Percentiles rank a stretch among this genome's conserved stretches.
Conservation (phyloP, 2,113 vertebrate genomes). For the Aptenodytes patagonicus region DNA sequence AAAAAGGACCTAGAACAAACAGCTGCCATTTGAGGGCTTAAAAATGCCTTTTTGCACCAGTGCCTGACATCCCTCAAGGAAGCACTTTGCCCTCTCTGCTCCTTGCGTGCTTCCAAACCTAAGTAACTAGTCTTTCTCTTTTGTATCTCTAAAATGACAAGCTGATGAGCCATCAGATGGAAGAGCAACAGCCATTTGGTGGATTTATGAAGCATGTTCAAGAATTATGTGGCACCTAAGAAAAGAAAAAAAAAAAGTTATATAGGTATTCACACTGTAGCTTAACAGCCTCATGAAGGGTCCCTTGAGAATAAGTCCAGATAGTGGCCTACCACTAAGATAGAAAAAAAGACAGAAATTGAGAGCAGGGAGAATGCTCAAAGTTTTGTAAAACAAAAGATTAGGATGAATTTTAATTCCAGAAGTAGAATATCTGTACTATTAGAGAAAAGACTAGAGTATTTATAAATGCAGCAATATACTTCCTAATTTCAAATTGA, state of each 20-base stretch:
- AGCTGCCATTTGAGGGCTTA: neutral
- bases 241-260: neutral
- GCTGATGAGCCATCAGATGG: neutral
- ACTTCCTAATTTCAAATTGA: conserved; percentile 18
- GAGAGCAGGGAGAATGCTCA: neutral
- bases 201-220: neutral
- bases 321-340: neutral
- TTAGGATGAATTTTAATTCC: neutral
- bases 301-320: neutral
- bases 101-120: neutral
- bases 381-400: neutral
- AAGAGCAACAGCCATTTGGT: neutral
- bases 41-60: neutral
- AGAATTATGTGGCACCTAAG: neutral
- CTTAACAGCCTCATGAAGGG: neutral
- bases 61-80: neutral
- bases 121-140: neutral
- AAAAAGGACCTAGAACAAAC: neutral
- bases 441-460: neutral
- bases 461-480: conserved; percentile 35
- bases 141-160: neutral
- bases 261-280: neutral
- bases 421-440: neutral
- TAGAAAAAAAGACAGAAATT: neutral
- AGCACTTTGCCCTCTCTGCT: neutral